Evolutionary conservation across 1,140 invertebrate genomes (phyloP).

Genomic region (Megalonaias nervosa): DNA sequence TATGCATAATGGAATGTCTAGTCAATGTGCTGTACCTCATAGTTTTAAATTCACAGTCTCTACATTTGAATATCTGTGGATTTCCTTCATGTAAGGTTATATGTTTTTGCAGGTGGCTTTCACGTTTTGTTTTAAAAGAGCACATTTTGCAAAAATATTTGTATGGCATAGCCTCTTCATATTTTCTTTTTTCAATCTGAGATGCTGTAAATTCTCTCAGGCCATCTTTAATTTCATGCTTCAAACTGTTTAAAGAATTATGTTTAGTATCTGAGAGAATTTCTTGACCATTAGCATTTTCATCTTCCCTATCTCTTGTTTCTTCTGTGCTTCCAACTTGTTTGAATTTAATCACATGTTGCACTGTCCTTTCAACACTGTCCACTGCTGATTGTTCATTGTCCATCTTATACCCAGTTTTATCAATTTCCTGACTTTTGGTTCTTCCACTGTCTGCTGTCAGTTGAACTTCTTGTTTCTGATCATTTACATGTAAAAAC

Average conservation of each 20-base stretch:
- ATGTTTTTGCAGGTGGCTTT: constrained; percentile 68
- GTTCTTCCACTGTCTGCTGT: too few species aligned
- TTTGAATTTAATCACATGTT: not conserved
- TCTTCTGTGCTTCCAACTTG: not conserved
- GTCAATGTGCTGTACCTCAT: constrained; percentile 62
- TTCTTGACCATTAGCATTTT: not conserved
- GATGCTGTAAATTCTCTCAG: not conserved
- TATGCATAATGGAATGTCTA: constrained; percentile 65
- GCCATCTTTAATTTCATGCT: not conserved
- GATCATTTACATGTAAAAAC: too few species aligned
- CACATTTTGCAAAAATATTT: constrained; percentile 69
- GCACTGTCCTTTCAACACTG: not conserved
- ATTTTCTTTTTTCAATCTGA: constrained; percentile 19
- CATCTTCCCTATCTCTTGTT: not conserved
- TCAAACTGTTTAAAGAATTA: not conserved
- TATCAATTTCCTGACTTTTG: too few species aligned
- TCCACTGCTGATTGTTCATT: constrained; percentile 4
- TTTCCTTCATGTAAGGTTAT: constrained; percentile 58
- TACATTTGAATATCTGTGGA: constrained; percentile 60
- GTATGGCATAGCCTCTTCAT: constrained; percentile 49
- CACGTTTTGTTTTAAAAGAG: constrained; percentile 69
- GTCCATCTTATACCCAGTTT: not conserved
- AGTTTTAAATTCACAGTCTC: constrained; percentile 65
- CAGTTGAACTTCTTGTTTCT: too few species aligned
- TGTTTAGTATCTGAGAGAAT: not conserved